Conservation (phyloP, 2,797 vertebrate species). For the Platyrinchus mystaceus region DNA sequence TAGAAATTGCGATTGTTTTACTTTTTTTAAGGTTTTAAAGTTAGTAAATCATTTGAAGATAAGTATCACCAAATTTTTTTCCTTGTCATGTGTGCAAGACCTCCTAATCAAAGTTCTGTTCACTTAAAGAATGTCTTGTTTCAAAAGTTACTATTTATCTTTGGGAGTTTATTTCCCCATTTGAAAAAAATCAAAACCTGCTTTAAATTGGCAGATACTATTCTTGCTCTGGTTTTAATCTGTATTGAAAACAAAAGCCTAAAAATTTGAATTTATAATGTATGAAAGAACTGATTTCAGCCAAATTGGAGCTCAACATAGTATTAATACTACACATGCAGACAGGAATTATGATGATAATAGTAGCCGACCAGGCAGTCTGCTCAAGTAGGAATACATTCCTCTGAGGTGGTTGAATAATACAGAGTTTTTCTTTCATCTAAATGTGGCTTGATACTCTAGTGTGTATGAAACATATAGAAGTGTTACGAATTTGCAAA, state of each 20-base stretch:
- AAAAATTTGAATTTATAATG: neutral
- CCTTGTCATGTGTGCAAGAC: neutral
- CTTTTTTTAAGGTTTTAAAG: neutral
- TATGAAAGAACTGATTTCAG: neutral
- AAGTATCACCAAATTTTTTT: neutral
- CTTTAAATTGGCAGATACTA: neutral
- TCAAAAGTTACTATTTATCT: neutral
- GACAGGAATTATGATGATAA: neutral
- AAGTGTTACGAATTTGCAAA: neutral
- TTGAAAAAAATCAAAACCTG: neutral
- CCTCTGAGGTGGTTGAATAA: neutral
- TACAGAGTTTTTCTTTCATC: neutral
- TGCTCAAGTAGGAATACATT: neutral
- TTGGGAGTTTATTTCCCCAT: neutral
- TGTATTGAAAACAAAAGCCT: neutral
- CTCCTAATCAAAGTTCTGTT: neutral
- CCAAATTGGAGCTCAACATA: neutral
- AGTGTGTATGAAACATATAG: neutral
- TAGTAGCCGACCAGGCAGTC: neutral
- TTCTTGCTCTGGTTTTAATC: neutral
- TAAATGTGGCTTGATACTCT: neutral
- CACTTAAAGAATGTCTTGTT: neutral
- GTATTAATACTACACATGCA: neutral
- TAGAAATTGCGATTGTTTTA: neutral
- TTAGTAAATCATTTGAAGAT: neutral